Conservation (phyloP, 2,888 invertebrate genomes). For the Cancer borealis region DNA sequence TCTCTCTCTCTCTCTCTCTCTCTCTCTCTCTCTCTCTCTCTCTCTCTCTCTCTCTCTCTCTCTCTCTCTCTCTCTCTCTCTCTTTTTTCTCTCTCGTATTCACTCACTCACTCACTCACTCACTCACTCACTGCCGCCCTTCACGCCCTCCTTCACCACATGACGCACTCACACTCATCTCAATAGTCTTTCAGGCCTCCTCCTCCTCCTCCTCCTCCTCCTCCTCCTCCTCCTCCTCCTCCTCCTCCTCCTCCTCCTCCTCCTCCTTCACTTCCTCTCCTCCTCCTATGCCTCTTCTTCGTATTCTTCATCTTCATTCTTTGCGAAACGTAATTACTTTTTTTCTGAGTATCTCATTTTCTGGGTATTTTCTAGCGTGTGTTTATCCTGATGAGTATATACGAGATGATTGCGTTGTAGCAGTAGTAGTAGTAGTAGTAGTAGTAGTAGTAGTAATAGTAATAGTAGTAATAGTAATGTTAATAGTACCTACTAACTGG, state of each 20-base stretch:
- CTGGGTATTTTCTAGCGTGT: too few species aligned
- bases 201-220: not conserved
- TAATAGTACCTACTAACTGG: not conserved
- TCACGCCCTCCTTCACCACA: not conserved
- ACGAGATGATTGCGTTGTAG: not conserved
- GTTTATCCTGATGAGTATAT: too few species aligned
- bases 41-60: not conserved
- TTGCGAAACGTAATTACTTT: too few species aligned
- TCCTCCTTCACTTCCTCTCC: not conserved
- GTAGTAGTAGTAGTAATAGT: not conserved
- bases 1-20: not conserved
- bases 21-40: not conserved
- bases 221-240: not conserved
- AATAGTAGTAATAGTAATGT: not conserved
- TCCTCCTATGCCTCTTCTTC: not conserved
- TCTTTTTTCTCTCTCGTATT: not conserved
- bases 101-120: conserved; percentile 5
- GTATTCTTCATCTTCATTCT: too few species aligned
- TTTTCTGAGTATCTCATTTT: too few species aligned
- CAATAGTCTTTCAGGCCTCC: not conserved
- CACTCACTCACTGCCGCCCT: not conserved
- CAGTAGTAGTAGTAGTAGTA: not conserved
- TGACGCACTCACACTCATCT: not conserved
- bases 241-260: not conserved
- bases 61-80: not conserved